Base-by-base conservation (phyloP, 2,113 vertebrate genomes). In the Herpetotheres cachinnans region DNA sequence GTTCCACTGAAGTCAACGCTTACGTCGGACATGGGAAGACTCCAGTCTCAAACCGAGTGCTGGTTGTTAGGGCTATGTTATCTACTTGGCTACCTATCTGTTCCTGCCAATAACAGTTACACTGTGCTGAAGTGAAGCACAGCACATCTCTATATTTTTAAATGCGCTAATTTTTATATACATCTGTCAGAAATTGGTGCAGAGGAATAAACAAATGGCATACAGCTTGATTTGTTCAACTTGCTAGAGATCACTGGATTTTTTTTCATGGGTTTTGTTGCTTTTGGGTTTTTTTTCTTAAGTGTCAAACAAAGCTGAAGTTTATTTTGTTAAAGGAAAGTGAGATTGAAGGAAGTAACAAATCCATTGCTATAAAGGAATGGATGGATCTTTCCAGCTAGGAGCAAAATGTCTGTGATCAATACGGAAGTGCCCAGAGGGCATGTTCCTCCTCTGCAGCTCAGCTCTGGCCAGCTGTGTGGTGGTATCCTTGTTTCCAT, bases 301-400 rank as follows among this genome's bases (percentile, higher is more conserved):
- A 62, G 17, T n/a, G 19, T 71, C 29, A 74, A 63, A 67, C 15
- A 63, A 59, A 29, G 26, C 38, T 55, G n/a, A 66, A 65, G 27
- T 87, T 79, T 49, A 62, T 93, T 87, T 95, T 79, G 54, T 21
- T 67, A 66, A 76, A 91, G 36, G 24, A 82, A 82, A 72, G 32
- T 26, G 78, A 73, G 27, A 58, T 8, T 47, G 52, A 69, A 61
- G 36, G 50, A 54, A 52, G 32, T 36, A 50, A 34, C 1, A 20
- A 84, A 59, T n/a, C 25, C 20, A 27, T 50, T 85, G 17, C 9
- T 29, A 10, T 11, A 67, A 30, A 73, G 30, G 69, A 70, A 52
- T 21, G 26, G 44, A 34, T 61, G n/a, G 18, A 47, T 77, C 19
- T 80, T 93, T 74, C 36, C 32, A 59, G 25, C 19, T 52, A 47